Evolutionary conservation across 1,140 invertebrate genomes (phyloP), one percentile per base, ranked within the genome.

Genomic region (Ladona fulva): DNA sequence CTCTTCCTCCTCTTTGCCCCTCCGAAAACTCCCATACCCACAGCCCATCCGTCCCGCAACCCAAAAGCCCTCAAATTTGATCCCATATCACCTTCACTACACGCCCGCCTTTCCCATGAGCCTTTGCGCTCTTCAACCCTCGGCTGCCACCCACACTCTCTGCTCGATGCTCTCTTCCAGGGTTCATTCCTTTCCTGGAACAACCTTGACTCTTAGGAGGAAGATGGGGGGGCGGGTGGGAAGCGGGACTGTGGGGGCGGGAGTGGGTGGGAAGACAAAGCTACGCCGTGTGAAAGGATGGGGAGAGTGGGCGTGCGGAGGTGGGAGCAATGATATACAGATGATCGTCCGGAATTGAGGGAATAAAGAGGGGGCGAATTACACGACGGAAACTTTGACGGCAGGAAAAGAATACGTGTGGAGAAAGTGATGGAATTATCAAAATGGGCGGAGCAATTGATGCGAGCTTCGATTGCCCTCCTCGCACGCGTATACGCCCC

Each of bases 111-210:
- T 22, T 22, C 52, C 52, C 52, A 22, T 22, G n/a, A 16, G 12
- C n/a, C 52, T 12, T 66, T 19, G 1, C 52, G 1, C n/a, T 12
- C 52, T 66, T 22, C n/a, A 16, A 19, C 52, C n/a, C 52, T 66
- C 52, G 16, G 5, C 52, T 12, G 16, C n/a, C 52, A 16, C 14
- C 52, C 52, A 19, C 52, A 5, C 52, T 6, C 52, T 52, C 44
- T 19, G 10, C 44, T 19, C 52, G 3, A 16, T 22, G 52, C 52
- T 66, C 52, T 22, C 52, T 66, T 66, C n/a, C 52, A 66, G 52
- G 52, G 52, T 66, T 66, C 52, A 66, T 66, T 66, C 52, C 52
- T 66, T 66, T 66, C 52, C 3, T 66, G 52, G 52, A 66, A 66
- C 52, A 66, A 66, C 52, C 52, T 66, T 66, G 52, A 66, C 52